Evolutionary conservation across 2,797 vertebrate genomes (phyloP), one percentile per base, ranked within the genome.

Genomic region (Pseudochirops cupreus): DNA sequence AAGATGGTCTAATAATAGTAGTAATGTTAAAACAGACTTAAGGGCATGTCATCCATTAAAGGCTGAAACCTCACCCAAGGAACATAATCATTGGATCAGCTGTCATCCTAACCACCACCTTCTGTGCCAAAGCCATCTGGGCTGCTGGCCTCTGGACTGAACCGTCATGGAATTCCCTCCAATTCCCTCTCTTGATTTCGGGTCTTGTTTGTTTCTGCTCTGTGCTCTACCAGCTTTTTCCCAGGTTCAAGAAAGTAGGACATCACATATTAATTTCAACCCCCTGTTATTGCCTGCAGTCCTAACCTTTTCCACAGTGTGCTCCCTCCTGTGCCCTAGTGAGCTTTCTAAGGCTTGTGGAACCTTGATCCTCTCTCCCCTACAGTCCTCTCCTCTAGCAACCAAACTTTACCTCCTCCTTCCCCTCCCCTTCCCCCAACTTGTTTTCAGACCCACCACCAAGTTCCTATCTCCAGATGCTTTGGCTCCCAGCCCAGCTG

Each of bases 1-100:
- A 31, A 0, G 52, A 31, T 58, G 74, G 0, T 0, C 26, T 39
- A 16, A 4, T 0, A 39, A 39, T 7, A 0, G 2, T 53, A 10
- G 0, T 56, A 46, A 56, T 26, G 13, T 33, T 0, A 26, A 58
- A 11, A 62, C 10, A 62, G 90, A 50, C n/a, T 1, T 12, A 95
- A 92, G 92, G 92, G 52, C 56, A 10, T 5, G 24, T 33, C 52
- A 13, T 59, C 54, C 87, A 62, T 11, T n/a, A 89, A 28, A 82
- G 92, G 33, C 56, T 33, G 6, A 52, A 89, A 12, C 56, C 39
- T 92, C 58, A 5, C 94, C 92, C 46, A 50, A 52, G 90, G 39
- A 28, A 18, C 10, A 0, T 59, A 14, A 18, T 93, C n/a, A 28
- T 33, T 0, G 0, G 0, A 4, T 93, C 91, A 10, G 26, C 92